Conservation (phyloP, 1,140 invertebrate species). For the Littorina saxatilis region DNA sequence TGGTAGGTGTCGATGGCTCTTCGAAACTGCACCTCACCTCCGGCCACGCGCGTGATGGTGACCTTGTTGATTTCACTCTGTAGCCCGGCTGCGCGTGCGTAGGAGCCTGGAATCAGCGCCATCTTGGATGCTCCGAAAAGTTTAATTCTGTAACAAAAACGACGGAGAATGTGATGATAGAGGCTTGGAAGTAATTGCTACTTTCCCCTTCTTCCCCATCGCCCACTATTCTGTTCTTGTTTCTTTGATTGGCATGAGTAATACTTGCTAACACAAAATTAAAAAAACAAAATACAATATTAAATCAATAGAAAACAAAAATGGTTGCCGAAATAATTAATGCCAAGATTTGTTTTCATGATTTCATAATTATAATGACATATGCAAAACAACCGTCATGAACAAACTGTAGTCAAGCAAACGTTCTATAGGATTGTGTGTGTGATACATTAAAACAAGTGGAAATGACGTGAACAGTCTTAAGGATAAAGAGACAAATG, state of each 20-base stretch:
- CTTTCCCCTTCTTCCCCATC: neutral
- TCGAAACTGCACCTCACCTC: slow-evolving; percentile 52
- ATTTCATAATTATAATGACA: too few species aligned
- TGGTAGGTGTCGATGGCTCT: slow-evolving; percentile 50
- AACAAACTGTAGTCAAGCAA: too few species aligned
- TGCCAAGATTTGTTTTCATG: too few species aligned
- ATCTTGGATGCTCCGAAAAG: slow-evolving; percentile 40
- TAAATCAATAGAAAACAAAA: too few species aligned
- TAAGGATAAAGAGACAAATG: too few species aligned
- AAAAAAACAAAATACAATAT: too few species aligned
- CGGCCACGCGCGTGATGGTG: slow-evolving; percentile 57
- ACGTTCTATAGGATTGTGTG: too few species aligned
- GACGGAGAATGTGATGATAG: neutral
- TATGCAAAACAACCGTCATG: too few species aligned
- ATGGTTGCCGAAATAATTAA: too few species aligned
- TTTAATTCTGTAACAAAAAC: slow-evolving; percentile 23
- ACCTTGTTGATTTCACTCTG: slow-evolving; percentile 60
- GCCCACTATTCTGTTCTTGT: neutral
- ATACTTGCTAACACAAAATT: too few species aligned
- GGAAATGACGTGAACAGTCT: too few species aligned
- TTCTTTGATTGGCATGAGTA: neutral
- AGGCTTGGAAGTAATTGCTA: neutral
- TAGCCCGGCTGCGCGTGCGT: slow-evolving; percentile 52
- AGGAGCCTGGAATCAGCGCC: slow-evolving; percentile 52
- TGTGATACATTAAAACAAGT: too few species aligned